Base-by-base conservation (phyloP, 2,113 vertebrate species). In the Saimiri boliviensis region DNA sequence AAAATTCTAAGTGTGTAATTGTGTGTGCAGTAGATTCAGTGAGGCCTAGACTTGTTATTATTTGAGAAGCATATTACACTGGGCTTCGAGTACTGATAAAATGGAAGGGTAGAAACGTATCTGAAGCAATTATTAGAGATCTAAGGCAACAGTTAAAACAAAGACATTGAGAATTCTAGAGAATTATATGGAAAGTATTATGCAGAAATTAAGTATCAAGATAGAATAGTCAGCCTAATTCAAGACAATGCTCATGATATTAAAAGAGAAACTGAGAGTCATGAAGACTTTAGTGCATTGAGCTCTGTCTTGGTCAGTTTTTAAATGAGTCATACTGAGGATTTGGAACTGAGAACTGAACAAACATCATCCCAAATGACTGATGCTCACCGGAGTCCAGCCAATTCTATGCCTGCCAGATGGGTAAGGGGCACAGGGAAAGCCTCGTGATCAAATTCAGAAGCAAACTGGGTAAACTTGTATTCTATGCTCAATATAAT, bases 401-500 rank as follows among this genome's bases (percentile, higher is more conserved):
- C 0, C 5, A 11, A 17, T 52, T 88, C 42, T 60, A 27, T 71
- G 54, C 20, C 91, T 89, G 58, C 37, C 19, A 60, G 63, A 68
- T 88, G n/a, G 13, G 16, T 0, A 21, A 19, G 8, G n/a, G n/a
- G n/a, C 27, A 63, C 60, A 32, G 12, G 27, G 60, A 63, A 63
- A 63, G 60, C 60, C 27, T 63, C 58, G 30, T 30, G 14, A 32
- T 63, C 27, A 77, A 42, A 49, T 30, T 32, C 20, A 94, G 49
- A 93, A 92, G 5, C 30, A 16, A 8, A 35, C 2, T 42, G 1
- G 13, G 5, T n/a, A 89, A 95, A 1, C 40, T 95, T 97, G 96
- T 58, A 86, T 47, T 91, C 96, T 97, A 27, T 80, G 1, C 42
- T 54, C 13, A 94, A 42, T 93, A 77, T 16, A 97, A 81, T 32